These are phyloP conservation scores for Danaus melanippus DNA, from an alignment of 1,140 invertebrate species.

Conservation along the genomic window DNA sequence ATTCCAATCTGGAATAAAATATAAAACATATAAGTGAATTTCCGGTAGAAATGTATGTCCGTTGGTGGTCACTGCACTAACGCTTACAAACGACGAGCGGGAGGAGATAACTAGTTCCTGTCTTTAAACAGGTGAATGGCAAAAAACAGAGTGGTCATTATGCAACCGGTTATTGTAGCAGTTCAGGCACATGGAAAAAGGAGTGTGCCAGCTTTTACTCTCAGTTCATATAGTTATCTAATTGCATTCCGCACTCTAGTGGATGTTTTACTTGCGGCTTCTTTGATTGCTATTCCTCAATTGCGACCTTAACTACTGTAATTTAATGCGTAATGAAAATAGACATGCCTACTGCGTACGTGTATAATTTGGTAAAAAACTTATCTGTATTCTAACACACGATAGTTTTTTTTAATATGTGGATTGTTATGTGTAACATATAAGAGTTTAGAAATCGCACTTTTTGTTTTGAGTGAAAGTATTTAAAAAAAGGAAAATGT, in stretches of 20 bases:
- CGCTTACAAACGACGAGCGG: constrained; percentile 33
- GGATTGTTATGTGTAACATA: too few species aligned
- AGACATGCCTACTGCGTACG: too few species aligned
- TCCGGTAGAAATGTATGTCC: constrained; percentile 26
- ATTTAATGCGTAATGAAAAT: too few species aligned
- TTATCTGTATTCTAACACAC: too few species aligned
- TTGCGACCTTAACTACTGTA: neutral
- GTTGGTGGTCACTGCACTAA: constrained; percentile 31
- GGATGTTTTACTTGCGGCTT: constrained; percentile 13
- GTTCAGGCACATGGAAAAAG: constrained; percentile 40
- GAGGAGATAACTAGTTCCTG: constrained; percentile 21
- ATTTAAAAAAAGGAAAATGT: too few species aligned
- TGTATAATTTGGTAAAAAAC: too few species aligned
- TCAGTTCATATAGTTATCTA: constrained; percentile 56
- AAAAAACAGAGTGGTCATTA: constrained; percentile 60
- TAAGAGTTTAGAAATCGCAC: too few species aligned
- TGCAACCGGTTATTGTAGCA: constrained; percentile 46
- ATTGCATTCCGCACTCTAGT: constrained; percentile 45
- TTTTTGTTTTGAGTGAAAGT: too few species aligned
- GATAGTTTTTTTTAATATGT: too few species aligned
- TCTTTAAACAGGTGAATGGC: constrained; percentile 55
- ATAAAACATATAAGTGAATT: constrained; percentile 7
- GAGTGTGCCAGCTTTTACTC: constrained; percentile 63
- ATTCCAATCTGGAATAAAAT: constrained; percentile 58
- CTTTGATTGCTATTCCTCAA: constrained; percentile 8